Evolutionary conservation across 1,140 invertebrate genomes (phyloP), one percentile per base, ranked within the genome.

Genomic region (Drosophila lowei): DNA sequence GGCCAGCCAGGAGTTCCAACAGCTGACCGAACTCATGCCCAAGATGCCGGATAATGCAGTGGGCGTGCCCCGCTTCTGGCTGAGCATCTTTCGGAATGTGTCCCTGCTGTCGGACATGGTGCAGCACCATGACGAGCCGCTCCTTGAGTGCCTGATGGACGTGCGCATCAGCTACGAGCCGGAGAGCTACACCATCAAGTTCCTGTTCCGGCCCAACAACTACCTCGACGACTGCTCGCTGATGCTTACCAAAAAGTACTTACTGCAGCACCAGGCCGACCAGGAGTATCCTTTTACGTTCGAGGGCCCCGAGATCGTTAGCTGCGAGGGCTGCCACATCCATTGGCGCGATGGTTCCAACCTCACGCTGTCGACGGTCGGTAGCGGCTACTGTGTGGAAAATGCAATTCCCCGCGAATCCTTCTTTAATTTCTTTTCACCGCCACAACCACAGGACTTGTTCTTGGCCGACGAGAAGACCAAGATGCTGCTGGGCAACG

Each of bases 341-440:
- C 95, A 98, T 84, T 99, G 98, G 98, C 96, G 97, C 48, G 96
- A 97, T 84, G 97, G 97, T 46, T 99, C 98, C 92, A 99, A 99
- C 91, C 95, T 99, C 0, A 99, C 98, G 1, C 93, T 98, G 7
- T 99, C 99, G 97, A 97, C 96, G 1, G 18, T 18, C 23, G 4
- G 23, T 25, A 25, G 23, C 23, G 23, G 4, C 4, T 25, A 0
- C 23, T 6, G 23, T 25, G 23, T 25, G 23, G 3, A 3, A n/a
- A 99, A 99, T 93, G 97, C 96, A 57, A 96, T 99, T 63, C 96
- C 95, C 72, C 95, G 95, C 50, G 96, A 97, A 88, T 99, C 98
- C 0, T 99, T 99, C 93, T 99, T 99, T 93, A 99, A 99, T 92
- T 99, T 99, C 93, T 99, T 99, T 92, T 94, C 93, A 67, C 97